phyloP scores from a whole-genome alignment of 2,888 invertebrate genomes.

The Ectemnius cavifrons region DNA sequence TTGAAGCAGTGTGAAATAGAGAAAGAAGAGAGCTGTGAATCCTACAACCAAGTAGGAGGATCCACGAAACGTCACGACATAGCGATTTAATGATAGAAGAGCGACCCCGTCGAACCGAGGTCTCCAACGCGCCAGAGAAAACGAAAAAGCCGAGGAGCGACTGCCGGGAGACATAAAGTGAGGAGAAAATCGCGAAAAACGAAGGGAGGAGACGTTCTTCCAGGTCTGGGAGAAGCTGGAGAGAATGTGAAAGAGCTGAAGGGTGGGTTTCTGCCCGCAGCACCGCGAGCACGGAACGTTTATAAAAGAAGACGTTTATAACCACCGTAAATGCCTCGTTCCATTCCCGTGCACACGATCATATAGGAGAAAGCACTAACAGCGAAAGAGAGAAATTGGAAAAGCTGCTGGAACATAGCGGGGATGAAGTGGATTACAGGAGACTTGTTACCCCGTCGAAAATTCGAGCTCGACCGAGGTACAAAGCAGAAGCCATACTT shows the following conservation, averaged over 20 bases:
- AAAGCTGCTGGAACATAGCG: conserved; percentile 9
- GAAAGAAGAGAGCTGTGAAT: background rate
- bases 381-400: conserved; percentile 20
- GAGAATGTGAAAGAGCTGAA: conserved; percentile 11
- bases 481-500: background rate
- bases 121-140: background rate
- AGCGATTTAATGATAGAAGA: conserved; percentile 7
- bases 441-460: background rate
- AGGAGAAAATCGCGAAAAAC: background rate
- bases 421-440: background rate
- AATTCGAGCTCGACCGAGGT: background rate
- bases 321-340: conserved; percentile 70
- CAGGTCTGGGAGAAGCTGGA: conserved; percentile 24
- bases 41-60: background rate
- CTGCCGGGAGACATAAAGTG: conserved; percentile 11
- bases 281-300: conserved; percentile 30
- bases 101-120: conserved; percentile 1
- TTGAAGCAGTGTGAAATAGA: conserved; percentile 1
- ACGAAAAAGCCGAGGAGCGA: background rate
- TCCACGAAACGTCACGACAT: conserved; percentile 1
- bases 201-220: conserved; percentile 13
- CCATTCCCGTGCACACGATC: conserved; percentile 42
- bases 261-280: conserved; percentile 28
- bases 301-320: conserved; percentile 69
- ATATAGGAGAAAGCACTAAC: conserved; percentile 51